Percentiles rank a stretch among this genome's conserved stretches.
Conservation (phyloP, 1,140 invertebrate genomes). For the Drosophila chauvacae region DNA sequence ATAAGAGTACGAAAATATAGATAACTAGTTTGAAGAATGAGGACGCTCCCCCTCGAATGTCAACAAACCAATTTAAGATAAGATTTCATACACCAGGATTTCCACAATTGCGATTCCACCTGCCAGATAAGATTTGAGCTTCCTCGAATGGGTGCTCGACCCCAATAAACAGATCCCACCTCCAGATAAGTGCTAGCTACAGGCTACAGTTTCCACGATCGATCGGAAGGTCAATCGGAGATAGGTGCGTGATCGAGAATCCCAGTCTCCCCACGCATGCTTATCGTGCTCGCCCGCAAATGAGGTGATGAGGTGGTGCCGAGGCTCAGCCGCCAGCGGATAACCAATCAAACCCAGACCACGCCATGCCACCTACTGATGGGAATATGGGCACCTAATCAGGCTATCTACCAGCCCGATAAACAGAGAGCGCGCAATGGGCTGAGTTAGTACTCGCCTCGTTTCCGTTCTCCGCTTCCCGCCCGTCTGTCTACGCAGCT, state of each 20-base stretch:
- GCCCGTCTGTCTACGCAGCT: constrained; percentile 20
- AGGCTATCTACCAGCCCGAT: constrained; percentile 27
- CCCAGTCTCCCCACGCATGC: constrained; percentile 38
- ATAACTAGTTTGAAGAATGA: neutral
- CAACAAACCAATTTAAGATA: constrained; percentile 24
- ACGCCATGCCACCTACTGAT: constrained; percentile 43
- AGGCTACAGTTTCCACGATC: constrained; percentile 11
- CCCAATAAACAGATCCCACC: constrained; percentile 4
- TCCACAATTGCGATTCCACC: neutral
- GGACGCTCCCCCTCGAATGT: constrained; percentile 13
- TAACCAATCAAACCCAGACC: constrained; percentile 30
- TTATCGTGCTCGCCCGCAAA: constrained; percentile 32
- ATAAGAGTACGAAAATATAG: neutral
- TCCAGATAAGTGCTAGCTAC: constrained; percentile 4
- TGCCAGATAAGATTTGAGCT: constrained; percentile 1
- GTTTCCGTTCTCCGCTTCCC: neutral
- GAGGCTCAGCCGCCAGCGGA: too few relatives aligned
- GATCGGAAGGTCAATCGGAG: constrained; percentile 30
- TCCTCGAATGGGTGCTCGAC: constrained; percentile 1
- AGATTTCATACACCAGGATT: neutral
- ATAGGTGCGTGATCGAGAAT: constrained; percentile 39
- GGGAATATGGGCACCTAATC: constrained; percentile 4
- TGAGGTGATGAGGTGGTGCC: constrained; percentile 28
- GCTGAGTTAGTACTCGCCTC: neutral
- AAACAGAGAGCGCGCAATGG: constrained; percentile 11